Conservation (phyloP, 2,113 vertebrate genomes). For the Turnix velox region DNA sequence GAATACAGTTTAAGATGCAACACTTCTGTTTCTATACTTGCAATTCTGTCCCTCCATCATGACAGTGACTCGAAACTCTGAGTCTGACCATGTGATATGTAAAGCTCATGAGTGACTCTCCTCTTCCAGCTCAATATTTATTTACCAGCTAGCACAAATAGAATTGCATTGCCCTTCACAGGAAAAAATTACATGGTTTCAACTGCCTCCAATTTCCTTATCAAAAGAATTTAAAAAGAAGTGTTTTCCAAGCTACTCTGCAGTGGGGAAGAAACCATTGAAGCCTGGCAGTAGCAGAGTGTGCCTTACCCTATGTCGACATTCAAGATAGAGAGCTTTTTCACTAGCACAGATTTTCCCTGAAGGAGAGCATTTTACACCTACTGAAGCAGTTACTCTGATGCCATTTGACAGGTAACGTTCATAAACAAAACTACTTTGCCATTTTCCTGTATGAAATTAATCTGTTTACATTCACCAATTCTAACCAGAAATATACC, state of each 20-base stretch:
- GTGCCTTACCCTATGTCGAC: background rate
- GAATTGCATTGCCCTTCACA: background rate
- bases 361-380: background rate
- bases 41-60: background rate
- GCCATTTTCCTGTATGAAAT: background rate
- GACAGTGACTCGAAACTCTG: background rate
- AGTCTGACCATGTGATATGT: background rate
- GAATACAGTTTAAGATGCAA: background rate
- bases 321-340: background rate
- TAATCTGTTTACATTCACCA: background rate
- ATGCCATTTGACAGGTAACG: background rate
- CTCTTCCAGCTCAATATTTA: background rate
- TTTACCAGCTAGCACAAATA: background rate
- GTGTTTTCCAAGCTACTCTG: background rate
- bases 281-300: background rate
- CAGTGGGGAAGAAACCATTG: background rate
- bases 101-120: background rate
- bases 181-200: background rate
- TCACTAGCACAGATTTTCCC: background rate
- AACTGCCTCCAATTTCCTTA: background rate
- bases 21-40: too few relatives aligned
- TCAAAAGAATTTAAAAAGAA: background rate
- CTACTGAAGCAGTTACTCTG: background rate
- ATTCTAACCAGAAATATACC: background rate
- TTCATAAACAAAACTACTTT: background rate